Percentiles rank a stretch among this genome's conserved stretches.
These are phyloP conservation scores for Megalonaias nervosa DNA, from an alignment of 1,140 invertebrate species.

Conservation along the genomic window DNA sequence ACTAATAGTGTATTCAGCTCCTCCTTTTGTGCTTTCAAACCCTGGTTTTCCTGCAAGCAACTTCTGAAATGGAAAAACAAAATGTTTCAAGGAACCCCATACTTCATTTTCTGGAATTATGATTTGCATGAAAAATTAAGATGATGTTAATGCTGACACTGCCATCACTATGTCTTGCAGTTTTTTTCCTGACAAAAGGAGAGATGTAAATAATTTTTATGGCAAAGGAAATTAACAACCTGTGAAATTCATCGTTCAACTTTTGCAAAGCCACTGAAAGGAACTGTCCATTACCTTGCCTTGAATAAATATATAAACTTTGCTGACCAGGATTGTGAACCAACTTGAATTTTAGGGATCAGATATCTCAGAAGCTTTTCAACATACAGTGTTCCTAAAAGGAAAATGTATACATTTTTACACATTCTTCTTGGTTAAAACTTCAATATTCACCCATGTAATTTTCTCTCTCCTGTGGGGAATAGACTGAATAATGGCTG, in stretches of 20 bases:
- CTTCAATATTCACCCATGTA: background rate
- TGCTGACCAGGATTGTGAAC: too few relatives aligned
- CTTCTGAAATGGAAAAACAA: slow-evolving; percentile 36
- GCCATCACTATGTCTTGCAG: background rate
- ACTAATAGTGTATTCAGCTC: slow-evolving; percentile 58
- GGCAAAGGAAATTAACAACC: background rate
- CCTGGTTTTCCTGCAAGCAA: slow-evolving; percentile 55
- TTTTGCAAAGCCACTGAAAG: too few relatives aligned
- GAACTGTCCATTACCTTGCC: too few relatives aligned
- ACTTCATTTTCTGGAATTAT: background rate
- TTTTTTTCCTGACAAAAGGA: background rate
- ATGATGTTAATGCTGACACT: background rate
- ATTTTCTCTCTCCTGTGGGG: background rate
- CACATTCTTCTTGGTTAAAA: background rate
- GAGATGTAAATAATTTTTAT: background rate
- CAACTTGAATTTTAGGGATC: too few relatives aligned
- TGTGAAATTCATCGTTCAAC: too few relatives aligned
- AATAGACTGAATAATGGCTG: too few relatives aligned
- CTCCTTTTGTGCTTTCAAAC: slow-evolving; percentile 50
- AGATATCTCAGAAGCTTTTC: too few relatives aligned
- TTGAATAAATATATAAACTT: too few relatives aligned
- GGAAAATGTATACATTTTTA: background rate
- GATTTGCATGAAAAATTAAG: background rate
- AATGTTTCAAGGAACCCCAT: background rate
- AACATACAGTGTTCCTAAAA: background rate